Percentiles rank a stretch among this genome's conserved stretches.
Conservation (phyloP, 2,113 vertebrate genomes). For the Rhagologus leucostigma region DNA sequence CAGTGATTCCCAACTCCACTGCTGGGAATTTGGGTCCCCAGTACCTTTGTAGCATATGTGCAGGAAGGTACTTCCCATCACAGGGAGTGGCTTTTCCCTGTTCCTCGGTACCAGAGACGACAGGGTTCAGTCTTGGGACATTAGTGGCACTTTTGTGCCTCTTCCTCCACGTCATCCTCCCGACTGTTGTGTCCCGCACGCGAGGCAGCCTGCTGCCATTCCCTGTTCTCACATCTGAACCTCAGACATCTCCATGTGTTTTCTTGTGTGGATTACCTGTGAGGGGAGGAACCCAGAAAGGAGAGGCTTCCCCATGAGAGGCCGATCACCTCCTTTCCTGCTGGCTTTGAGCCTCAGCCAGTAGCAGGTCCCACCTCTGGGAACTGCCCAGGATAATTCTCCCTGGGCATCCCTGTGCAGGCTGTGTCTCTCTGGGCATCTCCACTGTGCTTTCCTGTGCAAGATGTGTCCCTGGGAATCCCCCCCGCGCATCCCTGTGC, state of each 20-base stretch:
- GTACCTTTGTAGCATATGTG: rapidly evolving
- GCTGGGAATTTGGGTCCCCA: neutral
- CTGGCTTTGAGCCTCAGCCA: neutral
- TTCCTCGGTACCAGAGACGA: neutral
- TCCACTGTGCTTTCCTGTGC: neutral
- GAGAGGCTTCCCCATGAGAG: neutral
- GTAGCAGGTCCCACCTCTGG: neutral
- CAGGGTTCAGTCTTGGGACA: neutral
- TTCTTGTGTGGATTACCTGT: neutral
- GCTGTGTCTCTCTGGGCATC: neutral
- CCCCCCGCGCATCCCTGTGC: rapidly evolving
- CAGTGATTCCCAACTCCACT: neutral
- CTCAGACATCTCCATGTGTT: rapidly evolving
- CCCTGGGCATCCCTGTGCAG: neutral
- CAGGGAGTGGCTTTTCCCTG: neutral
- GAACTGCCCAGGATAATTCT: neutral
- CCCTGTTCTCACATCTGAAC: neutral
- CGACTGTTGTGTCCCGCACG: rapidly evolving
- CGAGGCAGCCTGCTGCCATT: rapidly evolving
- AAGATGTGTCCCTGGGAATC: neutral
- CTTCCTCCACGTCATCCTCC: rapidly evolving
- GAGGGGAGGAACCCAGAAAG: neutral
- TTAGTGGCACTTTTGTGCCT: neutral
- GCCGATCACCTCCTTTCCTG: neutral
- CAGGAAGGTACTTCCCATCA: neutral